Percentiles rank a stretch among this genome's conserved stretches.
These are phyloP conservation scores for Salticus scenicus DNA, from an alignment of 2,888 invertebrate genomes.

Conservation along the genomic window DNA sequence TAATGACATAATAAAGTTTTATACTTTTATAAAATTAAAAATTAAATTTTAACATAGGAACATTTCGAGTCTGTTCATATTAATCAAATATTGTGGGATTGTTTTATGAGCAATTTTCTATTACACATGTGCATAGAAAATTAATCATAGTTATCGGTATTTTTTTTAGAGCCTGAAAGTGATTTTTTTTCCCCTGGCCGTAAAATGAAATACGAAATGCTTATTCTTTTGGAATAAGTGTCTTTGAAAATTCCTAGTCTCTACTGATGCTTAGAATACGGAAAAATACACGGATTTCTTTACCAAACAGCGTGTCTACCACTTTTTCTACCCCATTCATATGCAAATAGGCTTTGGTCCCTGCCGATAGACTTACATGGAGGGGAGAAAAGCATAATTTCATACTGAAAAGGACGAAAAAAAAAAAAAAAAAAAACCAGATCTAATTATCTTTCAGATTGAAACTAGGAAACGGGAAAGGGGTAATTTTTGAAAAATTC, in stretches of 20 bases:
- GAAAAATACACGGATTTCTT: neutral
- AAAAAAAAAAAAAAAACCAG: neutral
- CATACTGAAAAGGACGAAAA: neutral
- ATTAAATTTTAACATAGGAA: too few relatives aligned
- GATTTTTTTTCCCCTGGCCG: neutral
- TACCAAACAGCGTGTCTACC: constrained; percentile 1
- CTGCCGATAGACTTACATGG: neutral
- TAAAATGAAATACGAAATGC: neutral
- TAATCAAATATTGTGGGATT: too few relatives aligned
- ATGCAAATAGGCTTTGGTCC: neutral
- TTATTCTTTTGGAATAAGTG: neutral
- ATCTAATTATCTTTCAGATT: neutral
- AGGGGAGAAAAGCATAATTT: neutral
- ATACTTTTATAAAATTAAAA: too few relatives aligned
- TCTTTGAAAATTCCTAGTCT: neutral
- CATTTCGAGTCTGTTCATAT: too few relatives aligned
- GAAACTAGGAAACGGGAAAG: neutral
- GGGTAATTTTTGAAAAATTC: too few relatives aligned
- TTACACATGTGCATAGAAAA: too few relatives aligned
- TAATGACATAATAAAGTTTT: too few relatives aligned
- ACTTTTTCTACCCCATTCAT: neutral
- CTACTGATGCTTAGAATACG: neutral
- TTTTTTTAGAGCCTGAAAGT: too few relatives aligned
- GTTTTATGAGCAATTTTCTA: too few relatives aligned
- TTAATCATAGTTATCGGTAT: too few relatives aligned